Base-by-base conservation (phyloP, 2,113 vertebrate genomes). In the Odocoileus hemionus region DNA sequence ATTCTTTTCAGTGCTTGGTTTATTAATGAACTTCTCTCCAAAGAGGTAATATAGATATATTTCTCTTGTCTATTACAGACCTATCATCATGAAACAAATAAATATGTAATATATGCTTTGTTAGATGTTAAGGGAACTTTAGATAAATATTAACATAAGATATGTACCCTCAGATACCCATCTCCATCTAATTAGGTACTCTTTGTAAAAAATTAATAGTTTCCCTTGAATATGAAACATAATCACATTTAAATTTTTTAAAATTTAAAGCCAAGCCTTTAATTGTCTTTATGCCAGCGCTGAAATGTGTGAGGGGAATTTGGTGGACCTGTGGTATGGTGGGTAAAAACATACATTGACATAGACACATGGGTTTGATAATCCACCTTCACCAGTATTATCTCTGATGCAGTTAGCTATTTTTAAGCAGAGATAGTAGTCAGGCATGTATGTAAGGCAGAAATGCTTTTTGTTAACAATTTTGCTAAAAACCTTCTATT, bases 31-130 rank as follows among this genome's bases (percentile, higher is more conserved):
- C 91, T 96, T 97, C 14, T 21, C 45, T 87, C 25, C n/a, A 64
- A 93, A 95, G 57, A 86, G 95, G n/a, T 82, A 86, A 78, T 82
- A 78, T 28, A 96, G 88, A 96, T 91, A 47, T 96, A 82, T 90
- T 95, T 85, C 86, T 91, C 36, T 91, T 52, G 86, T 89, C 60
- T 95, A 52, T 83, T 70, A 57, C 9, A 93, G 82, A 79, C 12
- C 25, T 64, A 90, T 82, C 47, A 52, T 95, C 91, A 95, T 45
- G 79, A 97, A 43, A 89, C 33, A 92, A 95, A 14, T 52, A 93
- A 87, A n/a, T 64, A 55, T 52, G 55, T 74, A 43, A 58, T 85
- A 79, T 58, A 67, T 54, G 50, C 28, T 79, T 97, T 95, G 50
- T 85, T 91, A 64, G 55, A 33, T 92, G 70, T 86, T 93, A 87